phyloP scores from a whole-genome alignment of 2,888 invertebrate species.

The Exocentrus adspersus region DNA sequence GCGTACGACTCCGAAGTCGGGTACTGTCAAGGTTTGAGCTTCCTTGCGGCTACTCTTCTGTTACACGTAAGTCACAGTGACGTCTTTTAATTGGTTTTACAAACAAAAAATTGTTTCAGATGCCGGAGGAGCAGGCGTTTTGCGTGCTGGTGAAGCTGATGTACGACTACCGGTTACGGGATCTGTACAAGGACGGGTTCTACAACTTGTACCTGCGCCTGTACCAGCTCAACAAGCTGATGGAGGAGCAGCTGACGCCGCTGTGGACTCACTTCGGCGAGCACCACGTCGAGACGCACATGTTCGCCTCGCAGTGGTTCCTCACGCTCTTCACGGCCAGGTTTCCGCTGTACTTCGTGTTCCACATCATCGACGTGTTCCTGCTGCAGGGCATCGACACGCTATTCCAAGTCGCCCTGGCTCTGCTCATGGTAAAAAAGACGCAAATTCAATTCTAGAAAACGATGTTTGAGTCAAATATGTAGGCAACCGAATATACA shows the following conservation, averaged over 20 bases:
- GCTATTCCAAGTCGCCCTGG: conserved; percentile 95
- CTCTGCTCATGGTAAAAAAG: conserved; percentile 91
- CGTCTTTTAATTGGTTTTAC: no score
- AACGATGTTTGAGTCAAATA: no score
- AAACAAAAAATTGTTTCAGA: conserved; percentile 68
- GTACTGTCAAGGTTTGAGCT: conserved; percentile 99
- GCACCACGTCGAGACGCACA: conserved; percentile 92
- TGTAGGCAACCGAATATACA: no score
- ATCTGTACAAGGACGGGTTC: conserved; percentile 96
- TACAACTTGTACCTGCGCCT: conserved; percentile 94
- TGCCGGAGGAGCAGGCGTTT: conserved; percentile 99
- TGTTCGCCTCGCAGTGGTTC: conserved; percentile 99
- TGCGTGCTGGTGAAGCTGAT: conserved; percentile 95
- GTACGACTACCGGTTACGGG: conserved; percentile 94
- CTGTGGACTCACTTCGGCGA: conserved; percentile 84
- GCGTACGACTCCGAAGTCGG: conserved; percentile 97
- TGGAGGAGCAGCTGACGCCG: conserved; percentile 89
- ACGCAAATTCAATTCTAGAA: no score
- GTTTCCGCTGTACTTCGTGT: conserved; percentile 96
- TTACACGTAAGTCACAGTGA: conserved; percentile 86
- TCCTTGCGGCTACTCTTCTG: conserved; percentile 94
- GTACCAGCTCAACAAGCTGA: conserved; percentile 92
- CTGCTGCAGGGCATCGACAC: conserved; percentile 94
- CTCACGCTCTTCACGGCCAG: conserved; percentile 99
- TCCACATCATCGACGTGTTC: conserved; percentile 97